Conservation (phyloP, 2,797 vertebrate species). For the Rhinella marina region DNA sequence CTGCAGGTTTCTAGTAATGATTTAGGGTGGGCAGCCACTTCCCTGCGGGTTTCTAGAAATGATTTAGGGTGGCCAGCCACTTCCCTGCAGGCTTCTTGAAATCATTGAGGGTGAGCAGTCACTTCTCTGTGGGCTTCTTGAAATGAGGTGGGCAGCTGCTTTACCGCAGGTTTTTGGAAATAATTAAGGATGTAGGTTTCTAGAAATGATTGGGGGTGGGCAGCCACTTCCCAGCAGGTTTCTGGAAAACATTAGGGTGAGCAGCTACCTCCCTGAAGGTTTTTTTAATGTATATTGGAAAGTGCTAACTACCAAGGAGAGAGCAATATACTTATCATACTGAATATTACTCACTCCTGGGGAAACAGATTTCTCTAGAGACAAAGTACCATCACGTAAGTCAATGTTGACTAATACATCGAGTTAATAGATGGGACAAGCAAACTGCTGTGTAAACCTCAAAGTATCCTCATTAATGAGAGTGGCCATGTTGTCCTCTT, state of each 20-base stretch:
- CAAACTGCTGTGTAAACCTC: background rate
- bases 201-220: no score
- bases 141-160: no score
- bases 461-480: background rate
- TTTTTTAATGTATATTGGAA: background rate
- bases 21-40: background rate
- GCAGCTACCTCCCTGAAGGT: no score
- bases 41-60: background rate
- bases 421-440: background rate
- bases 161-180: no score
- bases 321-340: no score
- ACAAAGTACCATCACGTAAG: background rate
- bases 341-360: no score
- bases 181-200: no score
- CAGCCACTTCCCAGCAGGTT: no score
- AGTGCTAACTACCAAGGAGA: background rate
- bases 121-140: background rate
- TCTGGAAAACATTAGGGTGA: no score
- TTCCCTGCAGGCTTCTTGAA: background rate
- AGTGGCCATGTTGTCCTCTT: background rate
- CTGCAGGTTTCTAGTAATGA: background rate
- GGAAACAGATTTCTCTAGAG: background rate
- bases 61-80: background rate
- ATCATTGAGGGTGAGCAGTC: background rate
- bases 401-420: background rate